phyloP scores from a whole-genome alignment of 2,797 vertebrate species.

The Melanotaenia parkinsoni region DNA sequence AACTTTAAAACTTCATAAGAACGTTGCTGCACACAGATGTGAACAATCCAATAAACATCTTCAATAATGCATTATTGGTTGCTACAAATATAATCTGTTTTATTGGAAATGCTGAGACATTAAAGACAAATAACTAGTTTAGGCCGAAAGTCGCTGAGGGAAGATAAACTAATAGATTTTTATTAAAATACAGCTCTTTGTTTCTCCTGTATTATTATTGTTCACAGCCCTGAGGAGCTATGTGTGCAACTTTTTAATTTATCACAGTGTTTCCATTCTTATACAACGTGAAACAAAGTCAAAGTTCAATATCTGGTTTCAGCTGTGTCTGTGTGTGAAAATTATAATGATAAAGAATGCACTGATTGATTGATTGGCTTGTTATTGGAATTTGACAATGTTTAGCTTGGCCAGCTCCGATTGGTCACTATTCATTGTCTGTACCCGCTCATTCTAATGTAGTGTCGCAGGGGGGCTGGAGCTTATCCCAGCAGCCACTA shows the following conservation, averaged over 20 bases:
- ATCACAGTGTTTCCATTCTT: background rate
- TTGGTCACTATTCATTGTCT: too few species aligned
- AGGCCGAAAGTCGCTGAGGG: background rate
- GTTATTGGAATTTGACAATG: too few species aligned
- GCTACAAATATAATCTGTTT: conserved; percentile 1
- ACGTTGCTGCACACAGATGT: conserved; percentile 7
- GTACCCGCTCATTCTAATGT: too few species aligned
- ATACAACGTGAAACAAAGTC: conserved; percentile 1
- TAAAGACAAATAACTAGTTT: conserved; percentile 3
- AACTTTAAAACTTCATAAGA: conserved; percentile 17
- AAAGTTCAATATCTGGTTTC: background rate
- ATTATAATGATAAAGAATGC: too few species aligned
- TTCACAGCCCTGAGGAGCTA: background rate
- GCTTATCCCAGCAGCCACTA: too few species aligned
- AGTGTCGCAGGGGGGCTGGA: too few species aligned
- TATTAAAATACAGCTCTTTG: conserved; percentile 24
- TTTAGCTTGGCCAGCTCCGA: too few species aligned
- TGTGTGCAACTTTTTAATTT: background rate
- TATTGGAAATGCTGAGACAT: background rate
- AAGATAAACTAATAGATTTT: background rate
- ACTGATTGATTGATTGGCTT: too few species aligned
- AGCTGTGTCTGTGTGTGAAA: too few species aligned
- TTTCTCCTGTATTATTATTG: conserved; percentile 2
- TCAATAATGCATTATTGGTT: conserved; percentile 28
- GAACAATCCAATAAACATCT: conserved; percentile 28